Base-by-base conservation (phyloP, 1,140 invertebrate species). In the Drosophila orena region DNA sequence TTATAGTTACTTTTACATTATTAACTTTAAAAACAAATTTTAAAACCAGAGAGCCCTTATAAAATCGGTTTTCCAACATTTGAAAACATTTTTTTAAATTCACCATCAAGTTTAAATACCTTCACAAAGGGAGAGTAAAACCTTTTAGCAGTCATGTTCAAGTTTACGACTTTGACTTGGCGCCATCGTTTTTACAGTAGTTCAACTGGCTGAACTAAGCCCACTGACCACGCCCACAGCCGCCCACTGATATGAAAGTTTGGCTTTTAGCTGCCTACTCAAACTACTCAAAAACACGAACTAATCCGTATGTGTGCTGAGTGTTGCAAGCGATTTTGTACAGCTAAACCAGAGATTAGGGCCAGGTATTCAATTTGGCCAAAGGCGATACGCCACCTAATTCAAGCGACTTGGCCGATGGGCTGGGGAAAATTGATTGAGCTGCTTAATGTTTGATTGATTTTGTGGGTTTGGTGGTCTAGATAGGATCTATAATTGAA, bases 141-240 rank as follows among this genome's bases (percentile, higher is more conserved):
- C 35, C 64, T 70, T 70, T 69, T 57, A 35, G 64, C 65, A 70
- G 66, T 57, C 64, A 70, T 57, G 64, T 70, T 68, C 64, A 50
- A 69, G 50, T 70, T 70, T 70, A 70, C 52, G 68, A 57, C 68
- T 70, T 69, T 70, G 68, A 56, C 43, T 69, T 72, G 69, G 69
- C 69, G 69, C 69, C 69, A 66, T 65, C 27, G 54, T 49, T 70
- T 71, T 59, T 34, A 27, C 68, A 69, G 65, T 70, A 57, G 52
- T 70, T 70, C 43, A 42, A 49, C 42, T 49, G 43, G 35, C 46
- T 44, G 35, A 65, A 68, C 52, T 70, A 70, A 57, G 35, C 66
- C 49, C 66, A 65, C 56, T 47, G 66, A n/a, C 64, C 52, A 70
- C 68, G 68, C 68, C 68, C 68, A 57, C 68, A 24, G 22, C 14